Evolutionary conservation across 2,888 invertebrate species (phyloP), one percentile per base, ranked within the genome.

Genomic region (Branchellion lobata): DNA sequence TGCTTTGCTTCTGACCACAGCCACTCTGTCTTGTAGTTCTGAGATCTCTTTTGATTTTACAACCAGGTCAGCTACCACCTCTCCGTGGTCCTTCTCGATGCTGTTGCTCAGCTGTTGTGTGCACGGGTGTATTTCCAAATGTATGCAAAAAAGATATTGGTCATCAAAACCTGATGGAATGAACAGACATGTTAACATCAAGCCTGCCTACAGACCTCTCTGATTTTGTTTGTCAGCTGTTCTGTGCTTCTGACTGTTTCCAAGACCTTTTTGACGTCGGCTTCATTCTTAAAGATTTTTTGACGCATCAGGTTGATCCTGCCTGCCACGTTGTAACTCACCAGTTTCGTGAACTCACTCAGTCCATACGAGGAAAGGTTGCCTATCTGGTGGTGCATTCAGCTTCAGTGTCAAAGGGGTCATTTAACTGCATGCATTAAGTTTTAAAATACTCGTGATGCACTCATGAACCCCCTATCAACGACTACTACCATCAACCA

Each of bases 241-340:
- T 57, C 61, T 14, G 61, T 57, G 3, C 24, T 57, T 57, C 24
- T 8, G 3, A 57, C 61, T 3, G 8, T 57, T n/a, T 57, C 11
- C 24, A 57, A 3, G 3, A 57, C 24, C 24, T 57, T 57, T n/a
- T 24, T 8, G 61, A 57, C 61, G 24, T 57, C 61, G 8, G 61
- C 61, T n/a, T 57, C 61, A n/a, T 57, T 57, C 61, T 57, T 57
- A n/a, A 57, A 57, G 5, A 57, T 57, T n/a, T 57, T 57, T n/a
- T 57, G 61, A 18, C 24, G 21, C 61, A 57, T 57, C 24, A 57
- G 61, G n/a, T 57, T 57, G 24, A 57, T 57, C 5, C 24, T 57
- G 24, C 61, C 24, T n/a, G 61, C 61, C 21, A 57, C 61, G 61
- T 57, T 57, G 61, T 57, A 24, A 24, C 61, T 57, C 21, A 24